These are phyloP conservation scores for Pipistrellus nathusii DNA, from an alignment of 2,797 vertebrate species.

Conservation along the genomic window DNA sequence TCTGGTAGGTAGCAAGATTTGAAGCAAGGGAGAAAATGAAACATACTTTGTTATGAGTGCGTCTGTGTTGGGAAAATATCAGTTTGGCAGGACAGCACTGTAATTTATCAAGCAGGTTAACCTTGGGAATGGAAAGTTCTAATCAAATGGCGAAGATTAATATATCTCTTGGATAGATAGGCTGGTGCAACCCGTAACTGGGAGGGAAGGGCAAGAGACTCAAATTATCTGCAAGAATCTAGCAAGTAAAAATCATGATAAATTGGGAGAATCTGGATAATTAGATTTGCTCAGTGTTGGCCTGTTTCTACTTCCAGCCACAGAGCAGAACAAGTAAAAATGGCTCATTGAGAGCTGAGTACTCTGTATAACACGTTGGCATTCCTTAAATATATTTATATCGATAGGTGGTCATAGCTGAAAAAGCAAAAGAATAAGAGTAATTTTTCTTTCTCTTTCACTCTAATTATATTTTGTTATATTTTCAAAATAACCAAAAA, in stretches of 20 bases:
- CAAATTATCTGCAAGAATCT: not conserved
- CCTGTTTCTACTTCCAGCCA: not conserved
- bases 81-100: conserved; percentile 55
- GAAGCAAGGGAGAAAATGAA: conserved; percentile 62
- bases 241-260: conserved; percentile 18
- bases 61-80: conserved; percentile 70
- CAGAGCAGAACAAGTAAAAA: conserved; percentile 8
- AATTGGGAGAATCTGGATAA: conserved; percentile 38
- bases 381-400: not conserved
- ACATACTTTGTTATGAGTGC: conserved; percentile 31
- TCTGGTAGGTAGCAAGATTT: not conserved
- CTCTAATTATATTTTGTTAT: conserved; percentile 1
- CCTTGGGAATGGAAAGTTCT: conserved; percentile 55
- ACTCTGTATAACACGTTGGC: not conserved
- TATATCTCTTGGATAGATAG: conserved; percentile 52
- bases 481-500: conserved; percentile 42
- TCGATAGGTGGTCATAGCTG: not conserved
- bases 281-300: conserved; percentile 48
- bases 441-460: conserved; percentile 52
- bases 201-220: not conserved
- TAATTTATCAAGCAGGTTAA: conserved; percentile 75
- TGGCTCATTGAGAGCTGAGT: not conserved
- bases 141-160: conserved; percentile 52
- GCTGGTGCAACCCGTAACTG: not conserved
- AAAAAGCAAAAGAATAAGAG: not conserved